Evolutionary conservation across 1,140 invertebrate genomes (phyloP).

Genomic region (Aphelenchoides fujianensis): DNA sequence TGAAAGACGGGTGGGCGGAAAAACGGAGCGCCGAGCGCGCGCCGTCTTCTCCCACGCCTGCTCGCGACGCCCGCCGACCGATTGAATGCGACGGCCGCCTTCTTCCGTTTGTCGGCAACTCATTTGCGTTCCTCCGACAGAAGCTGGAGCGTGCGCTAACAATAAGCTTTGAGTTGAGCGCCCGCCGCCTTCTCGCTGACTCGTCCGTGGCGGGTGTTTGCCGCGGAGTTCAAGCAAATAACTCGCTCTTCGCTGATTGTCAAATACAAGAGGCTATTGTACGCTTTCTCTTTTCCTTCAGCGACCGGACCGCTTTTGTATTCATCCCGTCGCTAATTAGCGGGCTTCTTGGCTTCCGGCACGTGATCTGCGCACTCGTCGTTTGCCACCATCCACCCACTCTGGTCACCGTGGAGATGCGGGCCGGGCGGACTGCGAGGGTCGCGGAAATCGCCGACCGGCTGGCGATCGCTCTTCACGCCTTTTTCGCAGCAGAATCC

Average conservation of each 20-base stretch:
- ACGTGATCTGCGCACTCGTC: neutral
- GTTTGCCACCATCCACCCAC: neutral
- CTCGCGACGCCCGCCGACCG: neutral
- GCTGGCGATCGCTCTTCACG: neutral
- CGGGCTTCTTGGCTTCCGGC: slow-evolving; percentile 3
- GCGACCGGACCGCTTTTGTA: neutral
- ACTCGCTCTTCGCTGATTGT: too few relatives aligned
- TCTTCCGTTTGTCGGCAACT: slow-evolving; percentile 28
- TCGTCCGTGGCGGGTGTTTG: neutral
- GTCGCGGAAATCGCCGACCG: neutral
- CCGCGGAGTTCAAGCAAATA: too few relatives aligned
- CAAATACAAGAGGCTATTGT: neutral
- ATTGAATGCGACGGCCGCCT: neutral
- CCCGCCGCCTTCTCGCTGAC: neutral
- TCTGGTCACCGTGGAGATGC: slow-evolving; percentile 9
- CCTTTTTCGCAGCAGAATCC: neutral
- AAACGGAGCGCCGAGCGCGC: neutral
- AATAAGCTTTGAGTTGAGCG: neutral
- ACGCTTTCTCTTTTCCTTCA: neutral
- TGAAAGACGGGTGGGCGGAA: neutral
- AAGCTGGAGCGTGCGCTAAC: neutral
- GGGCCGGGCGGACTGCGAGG: too few relatives aligned
- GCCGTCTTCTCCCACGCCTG: neutral
- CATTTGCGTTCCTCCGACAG: slow-evolving; percentile 15
- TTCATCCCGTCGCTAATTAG: slow-evolving; percentile 16